A percentile compares a stretch with the other conserved stretches of the same genome.
Conservation (phyloP, 37 sponge, comb jelly and placozoan genomes). For the Geodia barretti region DNA sequence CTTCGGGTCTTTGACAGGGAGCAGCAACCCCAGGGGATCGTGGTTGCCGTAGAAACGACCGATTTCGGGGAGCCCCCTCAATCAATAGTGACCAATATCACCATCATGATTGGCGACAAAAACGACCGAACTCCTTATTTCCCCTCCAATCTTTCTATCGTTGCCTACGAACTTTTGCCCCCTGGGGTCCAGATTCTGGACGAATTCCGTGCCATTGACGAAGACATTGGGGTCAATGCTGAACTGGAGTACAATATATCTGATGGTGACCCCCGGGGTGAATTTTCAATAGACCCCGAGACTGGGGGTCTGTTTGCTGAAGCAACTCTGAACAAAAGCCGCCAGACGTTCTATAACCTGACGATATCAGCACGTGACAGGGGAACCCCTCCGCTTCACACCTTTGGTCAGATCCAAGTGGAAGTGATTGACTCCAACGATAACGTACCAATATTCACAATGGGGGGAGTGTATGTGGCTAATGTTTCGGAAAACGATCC, state of each 20-base stretch:
- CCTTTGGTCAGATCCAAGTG: slow-evolving; percentile 35
- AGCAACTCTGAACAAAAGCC: slow-evolving; percentile 48
- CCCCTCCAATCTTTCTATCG: slow-evolving; percentile 24
- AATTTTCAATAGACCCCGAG: slow-evolving; percentile 43
- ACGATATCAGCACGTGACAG: slow-evolving; percentile 49
- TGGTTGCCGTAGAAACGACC: slow-evolving; percentile 30
- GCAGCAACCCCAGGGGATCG: slow-evolving; percentile 37
- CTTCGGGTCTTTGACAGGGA: slow-evolving; percentile 55
- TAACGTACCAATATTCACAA: slow-evolving; percentile 49
- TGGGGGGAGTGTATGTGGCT: slow-evolving; percentile 14
- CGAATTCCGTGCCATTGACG: slow-evolving; percentile 52
- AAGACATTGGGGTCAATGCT: slow-evolving; percentile 73
- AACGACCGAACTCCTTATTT: slow-evolving; percentile 75
- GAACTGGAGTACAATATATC: slow-evolving; percentile 45
- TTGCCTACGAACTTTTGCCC: slow-evolving; percentile 49
- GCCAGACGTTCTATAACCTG: slow-evolving; percentile 40
- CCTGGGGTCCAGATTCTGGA: slow-evolving; percentile 28
- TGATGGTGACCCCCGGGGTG: slow-evolving; percentile 17
- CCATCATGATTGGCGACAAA: slow-evolving; percentile 58
- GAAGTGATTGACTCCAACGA: slow-evolving; percentile 66
- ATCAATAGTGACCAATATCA: slow-evolving; percentile 34
- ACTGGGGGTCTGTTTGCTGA: slow-evolving; percentile 49
- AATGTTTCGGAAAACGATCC: slow-evolving; percentile 44
- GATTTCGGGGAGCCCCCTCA: slow-evolving; percentile 56
- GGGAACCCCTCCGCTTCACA: slow-evolving; percentile 44